A percentile compares a stretch with the other conserved stretches of the same genome.
phyloP scores from a whole-genome alignment of 2,797 vertebrate species.

The Nothura maculosa region DNA sequence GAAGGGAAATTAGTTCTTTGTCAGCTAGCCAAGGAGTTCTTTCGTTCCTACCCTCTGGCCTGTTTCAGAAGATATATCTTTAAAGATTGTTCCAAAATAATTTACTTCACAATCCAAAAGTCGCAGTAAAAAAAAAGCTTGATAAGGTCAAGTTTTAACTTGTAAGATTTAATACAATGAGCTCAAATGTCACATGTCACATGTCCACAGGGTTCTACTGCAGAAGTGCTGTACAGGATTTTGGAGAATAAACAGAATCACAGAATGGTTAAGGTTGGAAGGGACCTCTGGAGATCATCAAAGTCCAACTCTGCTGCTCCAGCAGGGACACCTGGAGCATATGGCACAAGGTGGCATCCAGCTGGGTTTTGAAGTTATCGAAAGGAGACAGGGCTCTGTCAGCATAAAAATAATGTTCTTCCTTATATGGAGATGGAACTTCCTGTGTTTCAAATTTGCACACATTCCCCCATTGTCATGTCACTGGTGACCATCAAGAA shows the following conservation, averaged over 20 bases:
- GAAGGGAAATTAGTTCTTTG: not conserved
- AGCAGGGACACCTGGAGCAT: no score
- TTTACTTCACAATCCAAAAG: not conserved
- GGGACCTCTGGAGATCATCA: no score
- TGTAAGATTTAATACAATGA: not conserved
- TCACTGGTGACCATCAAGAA: no score
- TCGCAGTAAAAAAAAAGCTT: not conserved
- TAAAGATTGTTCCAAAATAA: not conserved
- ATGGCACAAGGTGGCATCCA: no score
- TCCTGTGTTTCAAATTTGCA: no score
- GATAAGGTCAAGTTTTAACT: not conserved
- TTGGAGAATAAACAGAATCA: not conserved
- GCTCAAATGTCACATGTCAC: not conserved
- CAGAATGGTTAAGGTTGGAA: no score
- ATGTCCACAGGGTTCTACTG: not conserved
- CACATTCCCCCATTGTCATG: no score
- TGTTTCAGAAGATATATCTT: not conserved
- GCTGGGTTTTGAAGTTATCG: no score
- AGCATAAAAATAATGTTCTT: no score
- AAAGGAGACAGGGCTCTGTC: no score
- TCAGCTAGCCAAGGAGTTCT: not conserved
- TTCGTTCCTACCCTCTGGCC: not conserved
- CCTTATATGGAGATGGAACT: no score
- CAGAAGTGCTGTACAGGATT: not conserved
- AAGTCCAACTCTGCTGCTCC: no score